These are phyloP conservation scores for Aporophyla nigra DNA, from an alignment of 2,888 invertebrate genomes.

Conservation along the genomic window DNA sequence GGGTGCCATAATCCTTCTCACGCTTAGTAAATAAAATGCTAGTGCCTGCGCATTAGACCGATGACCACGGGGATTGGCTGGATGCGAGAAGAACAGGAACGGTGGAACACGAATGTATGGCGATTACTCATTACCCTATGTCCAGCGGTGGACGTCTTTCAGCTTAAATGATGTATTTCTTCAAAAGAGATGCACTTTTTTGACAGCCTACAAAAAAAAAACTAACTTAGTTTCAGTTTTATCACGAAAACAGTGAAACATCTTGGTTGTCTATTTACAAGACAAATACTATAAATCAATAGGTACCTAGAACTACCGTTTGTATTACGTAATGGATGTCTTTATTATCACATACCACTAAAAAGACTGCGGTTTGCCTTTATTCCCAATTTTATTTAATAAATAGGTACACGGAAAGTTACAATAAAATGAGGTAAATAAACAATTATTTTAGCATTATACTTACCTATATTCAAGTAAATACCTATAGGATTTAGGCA, in stretches of 20 bases:
- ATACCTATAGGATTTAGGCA: neutral
- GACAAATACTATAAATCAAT: neutral
- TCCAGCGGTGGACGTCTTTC: neutral
- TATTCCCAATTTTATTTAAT: neutral
- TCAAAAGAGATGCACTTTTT: neutral
- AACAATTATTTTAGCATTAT: neutral
- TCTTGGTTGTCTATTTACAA: neutral
- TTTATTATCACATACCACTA: neutral
- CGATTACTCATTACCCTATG: no score
- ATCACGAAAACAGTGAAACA: neutral
- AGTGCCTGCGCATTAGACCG: neutral
- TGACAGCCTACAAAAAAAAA: neutral
- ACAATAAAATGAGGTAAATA: neutral
- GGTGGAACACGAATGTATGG: neutral
- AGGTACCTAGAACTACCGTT: no score
- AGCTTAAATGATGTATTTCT: neutral
- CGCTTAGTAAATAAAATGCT: conserved; percentile 8
- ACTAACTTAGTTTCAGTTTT: neutral
- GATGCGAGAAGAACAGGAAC: neutral
- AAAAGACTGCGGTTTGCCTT: neutral
- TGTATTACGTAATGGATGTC: neutral
- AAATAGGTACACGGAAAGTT: neutral
- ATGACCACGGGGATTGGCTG: neutral
- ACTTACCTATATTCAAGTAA: neutral
- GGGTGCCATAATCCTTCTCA: neutral